Conservation (phyloP, 1,140 invertebrate species). For the Drosophila persimilis region DNA sequence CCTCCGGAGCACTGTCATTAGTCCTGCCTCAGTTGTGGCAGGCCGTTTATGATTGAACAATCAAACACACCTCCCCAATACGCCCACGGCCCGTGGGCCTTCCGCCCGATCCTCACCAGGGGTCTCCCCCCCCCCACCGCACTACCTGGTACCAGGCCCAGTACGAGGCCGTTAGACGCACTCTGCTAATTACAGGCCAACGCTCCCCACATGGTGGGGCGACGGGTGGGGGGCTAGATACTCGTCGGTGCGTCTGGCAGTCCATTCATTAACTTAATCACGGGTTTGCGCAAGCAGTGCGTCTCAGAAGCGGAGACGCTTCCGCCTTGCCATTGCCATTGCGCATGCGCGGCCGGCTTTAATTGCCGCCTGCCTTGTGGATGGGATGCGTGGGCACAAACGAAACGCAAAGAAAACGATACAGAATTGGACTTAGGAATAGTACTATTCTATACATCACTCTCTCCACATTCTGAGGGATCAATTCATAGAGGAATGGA, state of each 20-base stretch:
- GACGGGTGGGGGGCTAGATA: too few species aligned
- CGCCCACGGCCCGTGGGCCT: constrained; percentile 57
- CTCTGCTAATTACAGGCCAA: constrained; percentile 45
- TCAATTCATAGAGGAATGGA: too few species aligned
- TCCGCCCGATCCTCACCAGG: background rate
- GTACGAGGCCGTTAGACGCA: constrained; percentile 35
- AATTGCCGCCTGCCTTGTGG: constrained; percentile 20
- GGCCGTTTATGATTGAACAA: constrained; percentile 72
- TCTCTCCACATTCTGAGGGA: too few species aligned
- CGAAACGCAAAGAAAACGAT: background rate
- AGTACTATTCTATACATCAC: too few species aligned
- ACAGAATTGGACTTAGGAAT: too few species aligned
- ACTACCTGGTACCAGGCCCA: background rate
- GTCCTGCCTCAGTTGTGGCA: too few species aligned
- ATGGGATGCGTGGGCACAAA: background rate
- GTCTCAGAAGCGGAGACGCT: constrained; percentile 41
- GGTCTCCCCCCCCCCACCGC: too few species aligned
- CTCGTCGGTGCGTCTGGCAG: constrained; percentile 12
- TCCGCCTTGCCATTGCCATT: constrained; percentile 22
- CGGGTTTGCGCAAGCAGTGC: constrained; percentile 51
- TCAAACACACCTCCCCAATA: constrained; percentile 63
- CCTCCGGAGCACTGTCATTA: too few species aligned
- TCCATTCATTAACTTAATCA: constrained; percentile 64
- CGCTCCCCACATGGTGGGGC: too few species aligned
- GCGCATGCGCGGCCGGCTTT: constrained; percentile 28